Conservation (phyloP, 2,113 vertebrate species). For the Protobothrops mucrosquamatus region DNA sequence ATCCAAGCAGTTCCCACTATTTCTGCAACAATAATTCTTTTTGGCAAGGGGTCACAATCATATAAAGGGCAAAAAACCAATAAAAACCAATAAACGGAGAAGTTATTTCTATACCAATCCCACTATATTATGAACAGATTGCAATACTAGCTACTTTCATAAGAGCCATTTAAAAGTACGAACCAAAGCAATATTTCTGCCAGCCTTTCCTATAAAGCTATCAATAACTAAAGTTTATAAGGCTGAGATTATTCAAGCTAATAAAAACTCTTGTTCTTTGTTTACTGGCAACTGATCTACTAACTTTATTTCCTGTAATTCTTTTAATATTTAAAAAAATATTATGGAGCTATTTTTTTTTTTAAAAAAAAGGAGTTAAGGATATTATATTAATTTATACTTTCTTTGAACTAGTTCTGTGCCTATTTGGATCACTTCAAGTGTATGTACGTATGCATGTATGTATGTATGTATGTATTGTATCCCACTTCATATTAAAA, state of each 20-base stretch:
- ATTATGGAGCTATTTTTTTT: background rate
- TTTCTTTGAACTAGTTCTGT: background rate
- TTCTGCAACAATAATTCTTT: background rate
- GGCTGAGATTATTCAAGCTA: background rate
- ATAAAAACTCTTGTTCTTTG: background rate
- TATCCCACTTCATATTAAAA: background rate
- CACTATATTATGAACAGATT: background rate
- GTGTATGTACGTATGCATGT: no score
- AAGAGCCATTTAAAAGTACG: background rate
- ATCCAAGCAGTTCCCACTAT: background rate
- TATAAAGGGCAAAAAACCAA: background rate
- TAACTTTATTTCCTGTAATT: background rate
- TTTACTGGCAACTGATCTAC: background rate
- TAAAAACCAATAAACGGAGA: background rate
- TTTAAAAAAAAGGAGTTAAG: background rate
- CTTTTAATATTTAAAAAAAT: background rate
- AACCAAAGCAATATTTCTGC: background rate
- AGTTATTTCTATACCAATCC: background rate
- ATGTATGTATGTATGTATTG: background rate
- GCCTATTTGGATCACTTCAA: background rate
- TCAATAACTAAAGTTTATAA: background rate
- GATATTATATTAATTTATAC: background rate
- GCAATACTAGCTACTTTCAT: background rate
- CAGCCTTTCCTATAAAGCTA: background rate
- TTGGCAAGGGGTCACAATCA: background rate